phyloP scores from a whole-genome alignment of 1,140 invertebrate species.

The Plutomurus gul region DNA sequence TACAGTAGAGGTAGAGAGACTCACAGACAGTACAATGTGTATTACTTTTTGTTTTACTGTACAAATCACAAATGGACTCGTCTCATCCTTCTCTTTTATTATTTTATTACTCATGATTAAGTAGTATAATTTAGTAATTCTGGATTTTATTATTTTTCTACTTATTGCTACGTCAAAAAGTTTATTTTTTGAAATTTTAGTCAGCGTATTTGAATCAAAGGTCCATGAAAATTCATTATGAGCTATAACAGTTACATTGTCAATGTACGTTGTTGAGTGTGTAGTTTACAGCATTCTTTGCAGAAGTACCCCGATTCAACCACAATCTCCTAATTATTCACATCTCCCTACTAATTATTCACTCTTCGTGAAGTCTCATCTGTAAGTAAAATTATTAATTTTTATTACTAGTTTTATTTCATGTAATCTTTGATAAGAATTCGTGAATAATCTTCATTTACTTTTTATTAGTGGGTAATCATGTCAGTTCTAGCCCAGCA shows the following conservation, averaged over 20 bases:
- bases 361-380: no score
- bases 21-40: background rate
- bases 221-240: conserved; percentile 27
- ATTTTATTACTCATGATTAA: background rate
- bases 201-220: conserved; percentile 25
- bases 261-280: background rate
- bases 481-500: no score
- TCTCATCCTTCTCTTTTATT: background rate
- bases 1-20: background rate
- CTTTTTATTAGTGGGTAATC: no score
- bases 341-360: no score
- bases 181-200: background rate
- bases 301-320: no score
- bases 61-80: conserved; percentile 16
- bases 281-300: conserved; percentile 5
- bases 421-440: no score
- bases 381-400: no score
- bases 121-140: background rate
- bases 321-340: no score
- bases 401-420: no score
- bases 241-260: conserved; percentile 17
- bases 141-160: conserved; percentile 16
- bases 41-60: conserved; percentile 15
- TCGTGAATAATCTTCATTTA: no score
- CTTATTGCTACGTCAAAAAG: conserved; percentile 27